Base-by-base conservation (phyloP, 2,113 vertebrate species). In the Lagopus leucura region DNA sequence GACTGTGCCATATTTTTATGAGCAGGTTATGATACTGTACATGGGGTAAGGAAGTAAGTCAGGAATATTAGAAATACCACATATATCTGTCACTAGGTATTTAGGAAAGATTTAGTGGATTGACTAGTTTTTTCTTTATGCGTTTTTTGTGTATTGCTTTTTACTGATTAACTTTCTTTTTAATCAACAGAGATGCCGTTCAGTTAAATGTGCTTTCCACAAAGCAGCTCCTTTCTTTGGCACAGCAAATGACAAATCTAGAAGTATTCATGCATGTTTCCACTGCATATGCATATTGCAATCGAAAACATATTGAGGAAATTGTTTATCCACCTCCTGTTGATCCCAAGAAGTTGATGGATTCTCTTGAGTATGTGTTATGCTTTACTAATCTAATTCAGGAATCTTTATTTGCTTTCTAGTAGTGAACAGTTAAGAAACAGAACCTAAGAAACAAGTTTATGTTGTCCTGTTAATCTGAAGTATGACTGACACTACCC, bases 241-340 rank as follows among this genome's bases (percentile, higher is more conserved):
- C 98, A 47, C 98, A 98, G 88, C 97, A 64, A 60, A 99, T 99
- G 98, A 99, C 99, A 96, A 97, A 99, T 66, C 97, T 99, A 92
- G 99, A 99, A 95, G 97, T 99, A 69, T 99, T 99, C 93, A 95
- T 99, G 92, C 99, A 99, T 15, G 93, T 99, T 79, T 99, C 99
- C n/a, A 99, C 99, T 6, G 99, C 99, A 21, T 99, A 99, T 38
- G 99, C 99, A n/a, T 98, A 99, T 83, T 99, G 99, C 94, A 98
- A 99, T 97, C 97, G 97, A 22, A 98, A 99, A 88, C 98, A 99
- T 86, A 99, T 99, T 38, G 99, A 99, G 76, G 99, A 99, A 95
- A 71, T 99, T 0, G 96, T 99, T 52, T 99, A 99, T 95, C 98
- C 98, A 15, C 99, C 99, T 18, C 98, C 99, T 15, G 98, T 99